phyloP scores from a whole-genome alignment of 2,888 invertebrate genomes.

The Teleiodes luculella region DNA sequence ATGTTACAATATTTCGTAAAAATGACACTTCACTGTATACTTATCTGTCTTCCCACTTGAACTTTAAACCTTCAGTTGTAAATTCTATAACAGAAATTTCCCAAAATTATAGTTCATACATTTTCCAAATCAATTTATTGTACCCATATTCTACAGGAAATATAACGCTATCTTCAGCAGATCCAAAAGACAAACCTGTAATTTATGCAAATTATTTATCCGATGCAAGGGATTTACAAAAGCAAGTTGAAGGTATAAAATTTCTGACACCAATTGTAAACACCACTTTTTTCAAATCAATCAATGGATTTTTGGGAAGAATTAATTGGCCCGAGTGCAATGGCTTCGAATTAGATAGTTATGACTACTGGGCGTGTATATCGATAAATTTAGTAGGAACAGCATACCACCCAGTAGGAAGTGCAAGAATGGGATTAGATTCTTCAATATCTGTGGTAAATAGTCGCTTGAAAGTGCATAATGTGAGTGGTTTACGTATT shows the following conservation, averaged over 20 bases:
- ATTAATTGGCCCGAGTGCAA: constrained; percentile 43
- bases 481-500: constrained; percentile 81
- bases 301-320: constrained; percentile 36
- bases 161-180: constrained; percentile 68
- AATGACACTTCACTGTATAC: neutral
- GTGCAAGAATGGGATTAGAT: constrained; percentile 77
- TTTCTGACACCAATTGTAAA: constrained; percentile 44
- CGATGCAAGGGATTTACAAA: constrained; percentile 68
- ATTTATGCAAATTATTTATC: constrained; percentile 79
- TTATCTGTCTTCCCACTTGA: constrained; percentile 5
- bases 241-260: constrained; percentile 49
- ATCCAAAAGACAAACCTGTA: constrained; percentile 76
- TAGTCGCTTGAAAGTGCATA: constrained; percentile 81
- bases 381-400: constrained; percentile 63
- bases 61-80: constrained; percentile 22
- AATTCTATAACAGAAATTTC: constrained; percentile 22
- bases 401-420: constrained; percentile 85
- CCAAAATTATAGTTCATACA: constrained; percentile 14
- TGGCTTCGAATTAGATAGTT: constrained; percentile 34
- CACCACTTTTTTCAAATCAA: constrained; percentile 32
- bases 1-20: neutral
- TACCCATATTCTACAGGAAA: constrained; percentile 71
- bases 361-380: constrained; percentile 49
- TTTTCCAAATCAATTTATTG: constrained; percentile 27
- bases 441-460: constrained; percentile 53